These are phyloP conservation scores for Neodiprion pinetum DNA, from an alignment of 1,140 invertebrate species.

Conservation along the genomic window DNA sequence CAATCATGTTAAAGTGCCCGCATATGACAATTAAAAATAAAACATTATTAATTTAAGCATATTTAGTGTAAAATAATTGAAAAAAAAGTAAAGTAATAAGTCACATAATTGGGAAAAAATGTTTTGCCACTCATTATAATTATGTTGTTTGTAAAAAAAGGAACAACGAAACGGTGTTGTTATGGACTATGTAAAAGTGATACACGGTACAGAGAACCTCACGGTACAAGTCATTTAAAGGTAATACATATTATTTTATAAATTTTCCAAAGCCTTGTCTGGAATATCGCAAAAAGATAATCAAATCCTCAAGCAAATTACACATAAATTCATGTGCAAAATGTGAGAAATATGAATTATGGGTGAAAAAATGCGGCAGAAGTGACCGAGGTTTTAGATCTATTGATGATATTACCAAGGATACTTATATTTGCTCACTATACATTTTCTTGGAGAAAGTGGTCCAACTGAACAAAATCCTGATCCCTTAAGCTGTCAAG, in stretches of 20 bases:
- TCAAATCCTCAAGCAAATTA: slow-evolving; percentile 9
- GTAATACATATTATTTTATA: neutral
- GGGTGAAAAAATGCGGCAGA: slow-evolving; percentile 13
- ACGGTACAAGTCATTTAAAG: no score
- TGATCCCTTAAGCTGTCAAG: neutral
- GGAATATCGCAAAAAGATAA: slow-evolving; percentile 6
- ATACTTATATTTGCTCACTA: slow-evolving; percentile 16
- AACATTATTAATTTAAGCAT: no score
- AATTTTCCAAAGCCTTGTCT: slow-evolving; percentile 4
- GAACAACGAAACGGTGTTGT: neutral
- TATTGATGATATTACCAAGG: slow-evolving; percentile 8
- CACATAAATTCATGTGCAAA: slow-evolving; percentile 13
- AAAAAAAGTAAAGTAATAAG: no score
- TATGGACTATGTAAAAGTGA: neutral
- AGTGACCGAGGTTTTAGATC: slow-evolving; percentile 4
- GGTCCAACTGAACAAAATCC: slow-evolving; percentile 16
- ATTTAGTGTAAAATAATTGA: no score
- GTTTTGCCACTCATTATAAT: no score
- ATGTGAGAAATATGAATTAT: slow-evolving; percentile 12
- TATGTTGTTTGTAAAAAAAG: no score
- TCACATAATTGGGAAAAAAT: no score
- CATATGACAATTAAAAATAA: no score
- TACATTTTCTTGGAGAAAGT: slow-evolving; percentile 13
- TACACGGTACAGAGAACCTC: no score
- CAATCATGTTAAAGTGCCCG: no score